These are phyloP conservation scores for Plectropomus leopardus DNA, from an alignment of 2,113 vertebrate species.

Conservation along the genomic window DNA sequence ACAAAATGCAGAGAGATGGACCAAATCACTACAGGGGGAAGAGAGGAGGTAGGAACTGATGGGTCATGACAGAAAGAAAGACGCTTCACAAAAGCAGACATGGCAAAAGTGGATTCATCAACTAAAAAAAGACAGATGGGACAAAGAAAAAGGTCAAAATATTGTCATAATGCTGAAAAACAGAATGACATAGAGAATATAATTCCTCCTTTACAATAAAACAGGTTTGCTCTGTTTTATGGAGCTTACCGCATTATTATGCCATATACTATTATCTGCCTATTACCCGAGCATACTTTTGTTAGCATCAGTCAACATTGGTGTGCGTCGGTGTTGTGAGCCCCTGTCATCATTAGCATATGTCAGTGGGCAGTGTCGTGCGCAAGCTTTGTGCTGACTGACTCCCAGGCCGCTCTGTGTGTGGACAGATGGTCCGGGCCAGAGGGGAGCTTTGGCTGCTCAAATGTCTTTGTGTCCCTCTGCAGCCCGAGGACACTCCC, in stretches of 20 bases:
- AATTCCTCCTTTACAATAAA: background rate
- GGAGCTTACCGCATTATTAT: background rate
- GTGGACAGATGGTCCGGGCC: slow-evolving; percentile 65
- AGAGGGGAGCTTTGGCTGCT: slow-evolving; percentile 40
- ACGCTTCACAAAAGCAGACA: background rate
- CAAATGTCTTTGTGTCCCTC: slow-evolving; percentile 51
- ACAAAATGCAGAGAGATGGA: slow-evolving; percentile 40
- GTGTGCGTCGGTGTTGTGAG: background rate
- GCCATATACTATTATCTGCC: background rate
- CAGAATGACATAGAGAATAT: background rate
- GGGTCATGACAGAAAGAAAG: slow-evolving; percentile 10
- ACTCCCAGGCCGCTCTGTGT: slow-evolving; percentile 16
- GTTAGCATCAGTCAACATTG: slow-evolving; percentile 22
- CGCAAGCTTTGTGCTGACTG: slow-evolving; percentile 43
- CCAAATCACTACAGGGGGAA: background rate
- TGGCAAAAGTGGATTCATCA: background rate
- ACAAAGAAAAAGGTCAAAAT: background rate
- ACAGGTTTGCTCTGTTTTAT: background rate
- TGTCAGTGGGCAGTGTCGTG: slow-evolving; percentile 5
- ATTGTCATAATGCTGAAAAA: background rate
- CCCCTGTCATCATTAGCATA: slow-evolving; percentile 39
- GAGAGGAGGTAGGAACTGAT: slow-evolving; percentile 12
- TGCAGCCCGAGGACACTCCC: slow-evolving; percentile 19
- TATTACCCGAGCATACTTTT: slow-evolving; percentile 19
- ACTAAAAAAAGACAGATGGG: background rate